Evolutionary conservation across 2,113 vertebrate species (phyloP).

Genomic region (Speoplatyrhinus poulsoni): DNA sequence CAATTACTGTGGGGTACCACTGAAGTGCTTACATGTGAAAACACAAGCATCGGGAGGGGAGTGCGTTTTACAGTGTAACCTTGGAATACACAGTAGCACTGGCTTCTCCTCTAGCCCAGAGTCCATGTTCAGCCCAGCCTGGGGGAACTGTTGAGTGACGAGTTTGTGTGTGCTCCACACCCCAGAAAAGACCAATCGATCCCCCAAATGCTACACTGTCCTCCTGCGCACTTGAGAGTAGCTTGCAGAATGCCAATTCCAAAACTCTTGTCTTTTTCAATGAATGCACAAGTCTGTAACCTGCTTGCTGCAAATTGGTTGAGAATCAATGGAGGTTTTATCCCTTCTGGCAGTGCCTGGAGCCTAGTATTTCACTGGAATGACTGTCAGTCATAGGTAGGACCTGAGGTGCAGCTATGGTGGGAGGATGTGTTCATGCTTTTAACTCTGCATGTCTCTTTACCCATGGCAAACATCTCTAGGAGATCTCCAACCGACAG

Average conservation of each 20-base stretch:
- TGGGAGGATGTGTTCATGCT: slow-evolving; percentile 49
- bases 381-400: slow-evolving; percentile 57
- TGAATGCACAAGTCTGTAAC: slow-evolving; percentile 57
- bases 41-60: slow-evolving; percentile 18
- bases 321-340: slow-evolving; percentile 64
- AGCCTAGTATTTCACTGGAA: slow-evolving; percentile 52
- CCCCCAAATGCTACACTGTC: slow-evolving; percentile 47
- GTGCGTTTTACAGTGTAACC: slow-evolving; percentile 21
- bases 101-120: slow-evolving; percentile 41
- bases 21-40: slow-evolving; percentile 23
- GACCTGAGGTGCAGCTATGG: slow-evolving; percentile 47
- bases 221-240: slow-evolving; percentile 29
- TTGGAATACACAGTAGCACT: slow-evolving; percentile 27
- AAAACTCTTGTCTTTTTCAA: slow-evolving; percentile 59
- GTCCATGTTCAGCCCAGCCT: slow-evolving; percentile 15
- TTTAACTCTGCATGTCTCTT: slow-evolving; percentile 54
- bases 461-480: slow-evolving; percentile 37
- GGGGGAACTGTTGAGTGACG: slow-evolving; percentile 28
- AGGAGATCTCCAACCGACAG: slow-evolving; percentile 41
- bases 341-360: slow-evolving; percentile 62
- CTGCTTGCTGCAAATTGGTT: slow-evolving; percentile 63
- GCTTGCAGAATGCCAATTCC: slow-evolving; percentile 62
- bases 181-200: slow-evolving; percentile 61
- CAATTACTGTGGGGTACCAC: slow-evolving; percentile 34
- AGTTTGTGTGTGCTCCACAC: slow-evolving; percentile 21